A percentile compares a stretch with the other conserved stretches of the same genome.
These are phyloP conservation scores for Ylistrum balloti DNA, from an alignment of 1,140 invertebrate species.

Conservation along the genomic window DNA sequence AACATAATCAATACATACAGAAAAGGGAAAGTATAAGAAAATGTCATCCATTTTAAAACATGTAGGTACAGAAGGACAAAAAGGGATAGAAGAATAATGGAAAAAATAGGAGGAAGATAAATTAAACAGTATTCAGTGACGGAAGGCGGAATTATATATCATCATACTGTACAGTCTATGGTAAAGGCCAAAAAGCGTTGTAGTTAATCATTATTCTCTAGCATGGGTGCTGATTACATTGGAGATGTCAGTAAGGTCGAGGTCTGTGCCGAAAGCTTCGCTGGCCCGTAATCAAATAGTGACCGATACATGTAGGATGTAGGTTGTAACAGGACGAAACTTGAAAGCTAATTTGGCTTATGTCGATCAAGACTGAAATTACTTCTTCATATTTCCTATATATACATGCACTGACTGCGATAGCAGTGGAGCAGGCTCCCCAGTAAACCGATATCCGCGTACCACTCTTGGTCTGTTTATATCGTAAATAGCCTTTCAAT, in stretches of 20 bases:
- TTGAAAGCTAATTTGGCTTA: constrained; percentile 10
- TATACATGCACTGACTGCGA: not conserved
- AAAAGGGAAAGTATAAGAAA: too few relatives aligned
- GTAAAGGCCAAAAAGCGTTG: too few relatives aligned
- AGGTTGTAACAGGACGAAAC: not conserved
- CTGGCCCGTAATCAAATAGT: not conserved
- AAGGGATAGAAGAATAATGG: too few relatives aligned
- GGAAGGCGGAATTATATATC: too few relatives aligned
- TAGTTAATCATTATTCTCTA: too few relatives aligned
- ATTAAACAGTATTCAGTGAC: too few relatives aligned
- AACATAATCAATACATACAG: too few relatives aligned
- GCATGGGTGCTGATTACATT: too few relatives aligned
- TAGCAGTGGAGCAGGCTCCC: not conserved
- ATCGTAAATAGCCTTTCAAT: not conserved
- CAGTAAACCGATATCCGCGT: not conserved
- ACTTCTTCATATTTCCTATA: not conserved
- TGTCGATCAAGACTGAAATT: constrained; percentile 8
- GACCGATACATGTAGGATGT: not conserved
- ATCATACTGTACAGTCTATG: too few relatives aligned
- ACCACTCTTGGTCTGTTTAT: not conserved
- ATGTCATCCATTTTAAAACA: too few relatives aligned
- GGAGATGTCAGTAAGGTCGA: not conserved
- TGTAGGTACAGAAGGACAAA: too few relatives aligned
- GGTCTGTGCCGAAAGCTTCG: not conserved
- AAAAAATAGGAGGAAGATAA: too few relatives aligned